These are phyloP conservation scores for Sphaerophoria rueppellii DNA, from an alignment of 2,888 invertebrate genomes.

Conservation along the genomic window DNA sequence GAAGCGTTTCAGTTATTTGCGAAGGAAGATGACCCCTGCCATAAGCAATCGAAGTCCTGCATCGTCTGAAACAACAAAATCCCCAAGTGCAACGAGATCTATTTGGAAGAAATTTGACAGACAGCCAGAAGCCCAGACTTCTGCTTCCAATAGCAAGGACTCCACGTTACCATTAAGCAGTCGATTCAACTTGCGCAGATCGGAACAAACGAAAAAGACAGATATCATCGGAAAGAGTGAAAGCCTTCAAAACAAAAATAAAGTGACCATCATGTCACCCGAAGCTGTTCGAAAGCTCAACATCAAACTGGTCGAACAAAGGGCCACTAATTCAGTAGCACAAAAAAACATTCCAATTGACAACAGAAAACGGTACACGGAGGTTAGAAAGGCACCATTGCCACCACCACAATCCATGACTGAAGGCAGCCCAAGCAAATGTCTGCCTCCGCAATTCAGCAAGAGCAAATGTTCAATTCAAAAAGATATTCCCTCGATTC, in stretches of 20 bases:
- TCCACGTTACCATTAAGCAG: slow-evolving; percentile 33
- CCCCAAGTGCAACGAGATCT: slow-evolving; percentile 12
- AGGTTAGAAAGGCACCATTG: slow-evolving; percentile 33
- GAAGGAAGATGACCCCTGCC: slow-evolving; percentile 50
- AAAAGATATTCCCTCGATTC: slow-evolving; percentile 68
- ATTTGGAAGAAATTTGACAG: slow-evolving; percentile 62
- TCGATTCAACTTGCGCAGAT: slow-evolving; percentile 55
- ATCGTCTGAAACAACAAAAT: slow-evolving; percentile 25
- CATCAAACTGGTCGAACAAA: slow-evolving; percentile 79
- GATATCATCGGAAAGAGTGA: slow-evolving; percentile 46
- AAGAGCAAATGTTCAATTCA: slow-evolving; percentile 49
- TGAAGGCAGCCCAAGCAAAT: slow-evolving; percentile 20
- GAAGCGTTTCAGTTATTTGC: slow-evolving; percentile 64
- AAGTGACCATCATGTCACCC: slow-evolving; percentile 80
- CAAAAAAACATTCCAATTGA: slow-evolving; percentile 68
- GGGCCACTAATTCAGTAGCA: slow-evolving; percentile 52
- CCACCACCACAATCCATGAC: background rate
- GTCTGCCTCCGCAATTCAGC: slow-evolving; percentile 48
- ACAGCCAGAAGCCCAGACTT: slow-evolving; percentile 19
- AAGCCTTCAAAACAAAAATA: slow-evolving; percentile 53
- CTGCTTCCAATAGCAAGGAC: slow-evolving; percentile 48
- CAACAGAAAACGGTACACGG: slow-evolving; percentile 36
- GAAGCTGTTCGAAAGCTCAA: slow-evolving; percentile 80
- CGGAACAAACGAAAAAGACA: slow-evolving; percentile 61
- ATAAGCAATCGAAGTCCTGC: background rate